Base-by-base conservation (phyloP, 37 sponge, comb jelly and placozoan genomes). In the Oscarella lobularis region DNA sequence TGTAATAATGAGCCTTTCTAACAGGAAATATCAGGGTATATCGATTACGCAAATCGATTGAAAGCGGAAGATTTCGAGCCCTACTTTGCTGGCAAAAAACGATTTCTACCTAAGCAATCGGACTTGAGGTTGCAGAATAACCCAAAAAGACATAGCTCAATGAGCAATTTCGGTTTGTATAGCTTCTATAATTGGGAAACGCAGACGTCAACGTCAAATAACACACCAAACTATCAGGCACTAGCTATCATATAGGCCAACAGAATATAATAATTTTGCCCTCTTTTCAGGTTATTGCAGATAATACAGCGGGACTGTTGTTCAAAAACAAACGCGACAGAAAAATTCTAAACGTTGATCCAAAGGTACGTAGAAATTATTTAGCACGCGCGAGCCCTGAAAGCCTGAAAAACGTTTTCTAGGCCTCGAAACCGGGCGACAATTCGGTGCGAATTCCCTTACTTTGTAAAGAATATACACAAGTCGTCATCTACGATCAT, bases 151-250 rank as follows among this genome's bases (percentile, higher is more conserved):
- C 60, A 48, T 27, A 27, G 60, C 9, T 48, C 9, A 27, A 9
- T 27, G 60, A 48, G 20, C 60, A 48, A 27, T 48, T 48, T 27
- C 20, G 9, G 60, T 48, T 20, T 48, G 20, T 27, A 27, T 48
- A 96, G 97, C 75, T 96, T 91, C 78, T 96, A 96, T 75, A 96
- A 96, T 78, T 96, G 97, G 97, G 97, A 96, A 40, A 91, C 92
- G 30, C 89, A 91, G 66, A 81, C 80, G 65, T 81, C 85, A 30
- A 80, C 90, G 3, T 92, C 93, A 37, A 86, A 75, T 73, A 82
- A 84, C 31, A 86, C 97, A 0, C 90, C 92, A 3, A 96, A 96
- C 86, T 96, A 85, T 39, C 82, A 85, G 85, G 88, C 74, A 27
- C 20, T 48, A 48, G 60, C 9, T 9, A 48, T 48, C 20, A 48